Conservation (phyloP, 2,888 invertebrate genomes). For the Notocelia uddmanniana region DNA sequence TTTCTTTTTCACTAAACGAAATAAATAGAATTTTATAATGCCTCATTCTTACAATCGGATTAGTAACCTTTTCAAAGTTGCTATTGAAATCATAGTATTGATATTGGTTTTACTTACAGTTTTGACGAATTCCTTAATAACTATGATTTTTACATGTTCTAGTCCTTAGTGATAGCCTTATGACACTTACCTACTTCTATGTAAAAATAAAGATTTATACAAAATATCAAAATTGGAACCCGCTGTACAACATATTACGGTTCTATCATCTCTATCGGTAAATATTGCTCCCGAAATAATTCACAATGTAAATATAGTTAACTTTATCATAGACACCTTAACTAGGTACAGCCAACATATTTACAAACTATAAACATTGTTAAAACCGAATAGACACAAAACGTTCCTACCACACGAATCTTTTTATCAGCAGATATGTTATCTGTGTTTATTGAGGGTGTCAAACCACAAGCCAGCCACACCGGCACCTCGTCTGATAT, state of each 20-base stretch:
- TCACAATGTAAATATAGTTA: neutral
- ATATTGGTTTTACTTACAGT: too few species aligned
- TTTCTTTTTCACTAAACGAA: too few species aligned
- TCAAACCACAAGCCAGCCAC: slow-evolving; percentile 18
- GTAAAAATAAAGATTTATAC: too few species aligned
- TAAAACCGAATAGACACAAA: slow-evolving; percentile 17
- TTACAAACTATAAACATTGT: slow-evolving; percentile 12
- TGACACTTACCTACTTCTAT: too few species aligned
- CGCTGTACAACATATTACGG: neutral
- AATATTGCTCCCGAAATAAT: neutral
- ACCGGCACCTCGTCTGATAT: slow-evolving; percentile 25
- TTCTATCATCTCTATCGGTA: neutral
- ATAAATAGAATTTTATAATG: too few species aligned
- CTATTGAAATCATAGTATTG: too few species aligned
- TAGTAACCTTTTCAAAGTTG: too few species aligned
- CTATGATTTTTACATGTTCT: too few species aligned
- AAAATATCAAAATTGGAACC: too few species aligned
- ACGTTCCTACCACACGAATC: slow-evolving; percentile 7
- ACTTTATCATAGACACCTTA: neutral
- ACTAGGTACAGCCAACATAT: slow-evolving; percentile 6
- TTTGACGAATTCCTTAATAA: too few species aligned
- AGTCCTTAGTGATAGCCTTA: too few species aligned
- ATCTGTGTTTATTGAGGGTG: slow-evolving; percentile 30
- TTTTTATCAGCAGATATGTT: slow-evolving; percentile 27
- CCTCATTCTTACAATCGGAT: too few species aligned